Evolutionary conservation across 2,888 invertebrate species (phyloP).

Genomic region (Sepiola atlantica): DNA sequence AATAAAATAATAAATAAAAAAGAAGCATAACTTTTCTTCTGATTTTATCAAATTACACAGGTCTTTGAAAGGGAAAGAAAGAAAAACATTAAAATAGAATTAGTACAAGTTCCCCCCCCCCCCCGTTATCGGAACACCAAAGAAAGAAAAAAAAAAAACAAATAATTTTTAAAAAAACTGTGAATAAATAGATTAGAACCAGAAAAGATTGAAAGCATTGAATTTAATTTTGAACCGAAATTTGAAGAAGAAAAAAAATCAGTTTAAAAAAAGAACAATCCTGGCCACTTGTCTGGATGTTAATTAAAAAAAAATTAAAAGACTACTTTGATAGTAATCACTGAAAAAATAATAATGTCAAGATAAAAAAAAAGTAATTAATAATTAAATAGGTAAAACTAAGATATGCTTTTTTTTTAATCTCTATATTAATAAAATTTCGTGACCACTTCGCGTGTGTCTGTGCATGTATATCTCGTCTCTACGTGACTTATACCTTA

Average conservation of each 20-base stretch:
- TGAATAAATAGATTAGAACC: not conserved
- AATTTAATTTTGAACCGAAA: not conserved
- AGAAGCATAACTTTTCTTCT: not conserved
- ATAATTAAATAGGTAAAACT: too few species aligned
- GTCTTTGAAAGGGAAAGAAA: not conserved
- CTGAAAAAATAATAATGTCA: not conserved
- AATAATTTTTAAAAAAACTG: not conserved
- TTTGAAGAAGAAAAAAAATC: not conserved
- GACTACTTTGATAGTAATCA: not conserved
- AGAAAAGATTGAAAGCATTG: constrained; percentile 6
- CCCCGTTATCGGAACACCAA: not conserved
- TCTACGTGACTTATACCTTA: too few species aligned
- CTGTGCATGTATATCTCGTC: too few species aligned
- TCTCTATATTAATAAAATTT: too few species aligned
- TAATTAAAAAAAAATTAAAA: not conserved
- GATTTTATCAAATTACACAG: not conserved
- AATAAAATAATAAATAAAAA: too few species aligned
- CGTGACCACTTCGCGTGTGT: too few species aligned
- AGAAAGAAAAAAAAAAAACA: too few species aligned
- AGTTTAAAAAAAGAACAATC: not conserved
- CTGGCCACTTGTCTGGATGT: not conserved
- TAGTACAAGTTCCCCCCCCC: not conserved
- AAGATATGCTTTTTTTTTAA: too few species aligned
- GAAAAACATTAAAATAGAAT: not conserved
- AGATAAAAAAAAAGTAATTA: not conserved